Conservation (phyloP, 2,797 vertebrate species). For the Intellagama lesueurii region DNA sequence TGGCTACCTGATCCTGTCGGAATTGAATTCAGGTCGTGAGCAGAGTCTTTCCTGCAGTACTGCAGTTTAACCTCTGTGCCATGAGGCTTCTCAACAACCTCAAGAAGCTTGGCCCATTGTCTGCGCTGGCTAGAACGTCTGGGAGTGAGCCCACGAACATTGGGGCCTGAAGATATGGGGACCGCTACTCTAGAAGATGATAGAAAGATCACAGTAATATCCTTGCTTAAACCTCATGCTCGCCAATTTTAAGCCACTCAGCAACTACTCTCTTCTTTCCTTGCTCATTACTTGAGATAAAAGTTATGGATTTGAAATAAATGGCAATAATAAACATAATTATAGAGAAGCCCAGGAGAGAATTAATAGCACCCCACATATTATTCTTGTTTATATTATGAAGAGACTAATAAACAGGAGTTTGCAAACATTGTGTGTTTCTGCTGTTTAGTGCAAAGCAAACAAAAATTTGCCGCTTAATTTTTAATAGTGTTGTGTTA, state of each 20-base stretch:
- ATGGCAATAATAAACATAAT: slow-evolving; percentile 40
- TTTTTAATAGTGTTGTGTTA: slow-evolving; percentile 19
- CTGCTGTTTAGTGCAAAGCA: slow-evolving; percentile 6
- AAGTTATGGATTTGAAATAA: slow-evolving; percentile 40
- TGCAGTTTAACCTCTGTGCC: no score
- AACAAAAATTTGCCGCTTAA: slow-evolving; percentile 24
- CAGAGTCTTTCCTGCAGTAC: no score
- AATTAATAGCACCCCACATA: slow-evolving; percentile 37
- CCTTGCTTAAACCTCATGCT: no score
- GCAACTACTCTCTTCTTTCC: neutral
- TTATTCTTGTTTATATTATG: slow-evolving; percentile 28
- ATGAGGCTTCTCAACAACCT: no score
- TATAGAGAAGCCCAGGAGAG: slow-evolving; percentile 16
- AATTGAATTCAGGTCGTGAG: no score
- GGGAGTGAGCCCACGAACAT: no score
- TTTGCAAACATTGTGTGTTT: neutral
- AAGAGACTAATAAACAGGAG: slow-evolving; percentile 3
- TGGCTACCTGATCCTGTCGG: no score
- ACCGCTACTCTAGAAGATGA: neutral
- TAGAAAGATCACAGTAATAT: no score
- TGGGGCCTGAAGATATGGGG: neutral
- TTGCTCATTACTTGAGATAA: slow-evolving; percentile 22
- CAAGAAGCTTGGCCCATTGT: no score
- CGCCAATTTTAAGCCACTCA: neutral
- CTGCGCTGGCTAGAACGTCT: no score